These are phyloP conservation scores for Diploscapter pachys DNA, from an alignment of 1,140 invertebrate genomes.

Conservation along the genomic window DNA sequence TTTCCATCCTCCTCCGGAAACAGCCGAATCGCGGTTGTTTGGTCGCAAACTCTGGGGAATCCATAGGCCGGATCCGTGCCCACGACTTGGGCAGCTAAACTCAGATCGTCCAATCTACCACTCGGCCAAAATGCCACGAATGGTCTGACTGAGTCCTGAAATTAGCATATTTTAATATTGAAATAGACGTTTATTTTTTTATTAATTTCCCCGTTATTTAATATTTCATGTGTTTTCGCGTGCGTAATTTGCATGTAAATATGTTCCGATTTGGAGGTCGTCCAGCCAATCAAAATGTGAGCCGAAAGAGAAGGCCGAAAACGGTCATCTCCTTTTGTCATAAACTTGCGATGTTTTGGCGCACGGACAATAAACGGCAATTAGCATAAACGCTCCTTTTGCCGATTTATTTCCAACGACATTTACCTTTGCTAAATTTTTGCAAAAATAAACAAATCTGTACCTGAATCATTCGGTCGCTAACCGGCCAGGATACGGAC, in stretches of 20 bases:
- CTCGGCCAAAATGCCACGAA: constrained; percentile 36
- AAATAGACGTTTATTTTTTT: background rate
- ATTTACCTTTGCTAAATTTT: background rate
- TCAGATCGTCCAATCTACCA: constrained; percentile 34
- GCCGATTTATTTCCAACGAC: background rate
- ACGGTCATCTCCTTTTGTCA: background rate
- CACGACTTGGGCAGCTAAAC: constrained; percentile 31
- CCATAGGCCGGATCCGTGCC: constrained; percentile 40
- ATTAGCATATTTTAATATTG: background rate
- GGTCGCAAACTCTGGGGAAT: constrained; percentile 44
- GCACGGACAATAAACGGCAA: constrained; percentile 2
- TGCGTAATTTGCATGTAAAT: constrained; percentile 8
- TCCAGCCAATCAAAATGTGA: constrained; percentile 14
- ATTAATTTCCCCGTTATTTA: background rate
- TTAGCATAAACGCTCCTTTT: background rate
- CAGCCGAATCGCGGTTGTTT: constrained; percentile 27
- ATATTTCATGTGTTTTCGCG: constrained; percentile 21
- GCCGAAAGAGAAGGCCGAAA: background rate
- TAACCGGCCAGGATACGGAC: constrained; percentile 32
- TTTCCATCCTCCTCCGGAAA: constrained; percentile 16
- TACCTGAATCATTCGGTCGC: constrained; percentile 29
- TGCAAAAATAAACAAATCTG: background rate
- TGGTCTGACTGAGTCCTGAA: constrained; percentile 31
- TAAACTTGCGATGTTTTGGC: background rate
- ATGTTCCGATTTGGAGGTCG: constrained; percentile 20